Base-by-base conservation (phyloP, 1,140 invertebrate species). In the Streblospio benedicti region DNA sequence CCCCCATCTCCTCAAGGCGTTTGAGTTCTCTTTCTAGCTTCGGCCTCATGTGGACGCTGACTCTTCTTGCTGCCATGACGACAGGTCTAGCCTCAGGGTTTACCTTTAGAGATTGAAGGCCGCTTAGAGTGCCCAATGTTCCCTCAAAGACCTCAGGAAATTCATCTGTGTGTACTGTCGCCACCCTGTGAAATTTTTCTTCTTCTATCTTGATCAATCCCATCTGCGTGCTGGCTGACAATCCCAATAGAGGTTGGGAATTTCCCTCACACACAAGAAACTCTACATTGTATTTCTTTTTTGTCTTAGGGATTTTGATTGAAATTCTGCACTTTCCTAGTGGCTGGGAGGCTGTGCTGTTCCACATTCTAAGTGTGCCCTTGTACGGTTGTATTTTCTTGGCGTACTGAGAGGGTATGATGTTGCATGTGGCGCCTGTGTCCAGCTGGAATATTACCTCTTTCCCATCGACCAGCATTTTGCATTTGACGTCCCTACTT, bases 11-110 rank as follows among this genome's bases (percentile, higher is more conserved):
- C 0, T 41, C 51, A n/a, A 67, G 32, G 12, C 45, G 33, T 27
- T 66, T 38, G 2, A 67, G 50, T 59, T 66, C 61, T 4, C 50
- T 14, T 30, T 61, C 53, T 6, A 66, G 32, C 18, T 57, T 33
- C n/a, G 44, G 45, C 28, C 44, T 28, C 4, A 67, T 20, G 5
- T 54, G n/a, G 9, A 67, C 38, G 6, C 61, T 58, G 1, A 64
- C 47, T 20, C 55, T 28, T 18, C 45, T 41, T 23, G 27, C 28
- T 41, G 57, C 47, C 47, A 65, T 47, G 16, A 57, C 54, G 9
- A 52, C 35, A 3, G 60, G 63, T 28, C 55, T 57, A 14, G 53
- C 32, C n/a, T 30, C 47, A 25, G 41, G 56, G 25, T 62, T 52
- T 12, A 61, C 16, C 6, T 56, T n/a, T 5, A 66, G 28, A n/a